Evolutionary conservation across 2,113 vertebrate genomes (phyloP).

Genomic region (Cervus canadensis): DNA sequence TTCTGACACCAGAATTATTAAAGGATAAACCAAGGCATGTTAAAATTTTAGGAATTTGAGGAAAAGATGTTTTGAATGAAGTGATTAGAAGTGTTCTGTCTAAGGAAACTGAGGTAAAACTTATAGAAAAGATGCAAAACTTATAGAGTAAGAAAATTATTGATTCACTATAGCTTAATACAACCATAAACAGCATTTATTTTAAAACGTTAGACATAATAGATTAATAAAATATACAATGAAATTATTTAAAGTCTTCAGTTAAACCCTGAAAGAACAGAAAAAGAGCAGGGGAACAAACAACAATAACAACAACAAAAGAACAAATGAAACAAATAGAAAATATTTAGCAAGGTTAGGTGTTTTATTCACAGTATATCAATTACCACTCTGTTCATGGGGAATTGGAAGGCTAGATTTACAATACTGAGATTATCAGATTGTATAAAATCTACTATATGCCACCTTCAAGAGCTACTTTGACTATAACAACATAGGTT

Average conservation of each 20-base stretch:
- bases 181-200: neutral
- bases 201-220: neutral
- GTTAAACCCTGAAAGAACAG: neutral
- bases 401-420: neutral
- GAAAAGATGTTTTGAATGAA: neutral
- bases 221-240: neutral
- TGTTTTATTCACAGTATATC: neutral
- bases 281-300: neutral
- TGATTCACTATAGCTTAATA: neutral
- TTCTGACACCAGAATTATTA: neutral
- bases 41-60: neutral
- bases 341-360: neutral
- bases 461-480: neutral
- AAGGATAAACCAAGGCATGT: neutral
- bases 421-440: neutral
- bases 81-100: fast-evolving
- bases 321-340: neutral
- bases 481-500: neutral
- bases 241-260: neutral
- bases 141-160: neutral
- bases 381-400: neutral
- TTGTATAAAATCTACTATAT: neutral
- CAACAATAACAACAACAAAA: neutral
- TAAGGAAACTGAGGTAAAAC: neutral
- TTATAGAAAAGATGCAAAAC: neutral